phyloP scores from a whole-genome alignment of 2,888 invertebrate genomes.

The Cacoxenus indagator region DNA sequence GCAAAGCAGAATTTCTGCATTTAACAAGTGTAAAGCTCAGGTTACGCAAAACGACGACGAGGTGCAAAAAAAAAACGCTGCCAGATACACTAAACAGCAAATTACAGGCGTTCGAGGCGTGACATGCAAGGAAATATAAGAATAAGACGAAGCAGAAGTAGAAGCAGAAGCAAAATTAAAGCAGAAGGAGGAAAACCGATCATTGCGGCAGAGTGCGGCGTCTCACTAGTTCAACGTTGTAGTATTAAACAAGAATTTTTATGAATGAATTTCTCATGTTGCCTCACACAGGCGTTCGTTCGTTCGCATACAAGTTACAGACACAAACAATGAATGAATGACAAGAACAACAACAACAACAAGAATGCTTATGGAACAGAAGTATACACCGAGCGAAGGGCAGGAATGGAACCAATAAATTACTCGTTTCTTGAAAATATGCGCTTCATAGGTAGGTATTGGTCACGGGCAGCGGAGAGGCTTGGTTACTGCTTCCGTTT shows the following conservation, averaged over 20 bases:
- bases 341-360: conserved; percentile 21
- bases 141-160: neutral
- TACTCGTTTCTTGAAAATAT: conserved; percentile 6
- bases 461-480: conserved; percentile 23
- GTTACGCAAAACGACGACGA: conserved; percentile 20
- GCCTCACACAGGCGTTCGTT: conserved; percentile 62
- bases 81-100: conserved; percentile 5
- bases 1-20: neutral
- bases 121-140: neutral
- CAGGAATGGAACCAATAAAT: neutral
- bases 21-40: conserved; percentile 12
- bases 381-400: neutral
- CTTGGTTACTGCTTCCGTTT: conserved; percentile 65
- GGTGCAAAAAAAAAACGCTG: conserved; percentile 32
- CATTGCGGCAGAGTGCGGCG: neutral
- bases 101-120: conserved; percentile 9
- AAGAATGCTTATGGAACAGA: neutral
- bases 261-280: conserved; percentile 69
- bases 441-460: neutral
- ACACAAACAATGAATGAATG: conserved; percentile 20
- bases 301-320: conserved; percentile 47
- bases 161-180: neutral
- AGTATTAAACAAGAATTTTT: conserved; percentile 43
- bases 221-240: neutral
- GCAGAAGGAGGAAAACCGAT: neutral